Evolutionary conservation across 2,888 invertebrate species (phyloP).

Genomic region (Heliconius aoede): DNA sequence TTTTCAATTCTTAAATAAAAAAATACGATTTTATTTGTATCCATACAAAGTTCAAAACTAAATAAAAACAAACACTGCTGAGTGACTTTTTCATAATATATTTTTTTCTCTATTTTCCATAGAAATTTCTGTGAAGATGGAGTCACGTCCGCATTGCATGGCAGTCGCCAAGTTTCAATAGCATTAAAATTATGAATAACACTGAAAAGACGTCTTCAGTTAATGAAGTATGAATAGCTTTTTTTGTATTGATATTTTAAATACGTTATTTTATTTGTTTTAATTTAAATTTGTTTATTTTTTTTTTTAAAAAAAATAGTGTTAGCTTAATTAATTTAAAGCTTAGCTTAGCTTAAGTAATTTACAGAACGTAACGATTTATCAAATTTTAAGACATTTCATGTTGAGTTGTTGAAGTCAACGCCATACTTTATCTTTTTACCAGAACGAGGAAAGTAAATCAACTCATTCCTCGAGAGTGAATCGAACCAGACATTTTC

Average conservation of each 20-base stretch:
- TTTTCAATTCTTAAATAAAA: background rate
- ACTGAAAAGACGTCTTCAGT: conserved; percentile 11
- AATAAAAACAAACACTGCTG: background rate
- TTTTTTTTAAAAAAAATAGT: background rate
- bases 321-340: too few species aligned
- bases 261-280: too few species aligned
- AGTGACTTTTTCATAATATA: background rate
- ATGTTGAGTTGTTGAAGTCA: too few species aligned
- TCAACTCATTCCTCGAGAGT: too few species aligned
- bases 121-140: conserved; percentile 5
- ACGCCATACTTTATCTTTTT: background rate
- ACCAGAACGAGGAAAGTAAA: background rate
- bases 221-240: conserved; percentile 18
- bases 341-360: too few species aligned
- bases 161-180: conserved; percentile 15
- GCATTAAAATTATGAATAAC: conserved; percentile 19
- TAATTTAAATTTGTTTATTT: background rate
- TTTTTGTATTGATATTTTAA: background rate
- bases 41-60: background rate
- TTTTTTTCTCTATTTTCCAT: background rate
- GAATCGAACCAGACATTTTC: too few species aligned
- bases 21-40: background rate
- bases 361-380: too few species aligned
- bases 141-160: conserved; percentile 3
- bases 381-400: too few species aligned